Conservation (phyloP, 2,797 vertebrate species). For the Sebastes steindachneri region DNA sequence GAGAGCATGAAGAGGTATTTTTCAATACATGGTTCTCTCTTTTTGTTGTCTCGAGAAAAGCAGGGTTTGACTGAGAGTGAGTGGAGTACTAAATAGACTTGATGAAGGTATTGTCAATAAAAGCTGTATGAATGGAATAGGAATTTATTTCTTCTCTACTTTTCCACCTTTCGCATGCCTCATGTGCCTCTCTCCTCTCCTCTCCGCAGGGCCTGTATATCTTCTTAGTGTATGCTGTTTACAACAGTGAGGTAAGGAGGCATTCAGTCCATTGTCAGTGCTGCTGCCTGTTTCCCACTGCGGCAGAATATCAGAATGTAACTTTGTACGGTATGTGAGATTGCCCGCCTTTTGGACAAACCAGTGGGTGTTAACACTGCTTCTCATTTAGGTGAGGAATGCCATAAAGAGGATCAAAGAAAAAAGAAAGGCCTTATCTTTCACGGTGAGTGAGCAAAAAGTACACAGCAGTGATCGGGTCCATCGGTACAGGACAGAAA, state of each 20-base stretch:
- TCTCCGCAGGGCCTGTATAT: constrained; percentile 90
- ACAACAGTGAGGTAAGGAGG: constrained; percentile 90
- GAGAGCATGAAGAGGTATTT: constrained; percentile 17
- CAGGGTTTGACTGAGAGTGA: constrained; percentile 5
- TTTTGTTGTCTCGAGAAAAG: constrained; percentile 17
- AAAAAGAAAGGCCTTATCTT: constrained; percentile 89
- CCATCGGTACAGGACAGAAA: constrained; percentile 3
- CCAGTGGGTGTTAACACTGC: constrained; percentile 36
- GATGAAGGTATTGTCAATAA: constrained; percentile 18
- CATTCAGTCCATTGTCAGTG: constrained; percentile 26
- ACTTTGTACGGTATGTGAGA: constrained; percentile 34
- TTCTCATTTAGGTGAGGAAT: constrained; percentile 86
- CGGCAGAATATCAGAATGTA: constrained; percentile 34
- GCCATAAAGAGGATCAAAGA: constrained; percentile 92
- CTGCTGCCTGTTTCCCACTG: constrained; percentile 1
- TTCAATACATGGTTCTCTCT: neutral
- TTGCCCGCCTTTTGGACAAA: constrained; percentile 36
- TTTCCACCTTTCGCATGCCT: neutral
- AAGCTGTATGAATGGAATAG: constrained; percentile 25
- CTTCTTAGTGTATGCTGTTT: constrained; percentile 92
- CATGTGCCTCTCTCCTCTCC: constrained; percentile 34
- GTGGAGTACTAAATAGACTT: constrained; percentile 17
- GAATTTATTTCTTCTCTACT: constrained; percentile 16
- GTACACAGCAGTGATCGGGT: constrained; percentile 11
- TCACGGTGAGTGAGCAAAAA: constrained; percentile 82